Conservation (phyloP, 2,797 vertebrate species). For the Acanthopagrus latus region DNA sequence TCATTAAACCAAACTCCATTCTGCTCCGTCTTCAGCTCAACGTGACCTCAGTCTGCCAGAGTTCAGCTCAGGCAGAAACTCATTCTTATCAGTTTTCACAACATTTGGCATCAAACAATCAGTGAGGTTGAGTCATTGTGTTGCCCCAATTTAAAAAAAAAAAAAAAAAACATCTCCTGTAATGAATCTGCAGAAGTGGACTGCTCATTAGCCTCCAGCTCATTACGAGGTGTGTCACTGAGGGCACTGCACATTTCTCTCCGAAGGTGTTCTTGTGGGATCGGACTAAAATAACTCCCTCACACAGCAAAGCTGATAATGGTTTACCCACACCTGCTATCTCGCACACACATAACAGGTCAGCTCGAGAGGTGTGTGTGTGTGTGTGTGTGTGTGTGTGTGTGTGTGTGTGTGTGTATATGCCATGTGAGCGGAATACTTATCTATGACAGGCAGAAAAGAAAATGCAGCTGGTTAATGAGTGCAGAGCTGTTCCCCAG, state of each 20-base stretch:
- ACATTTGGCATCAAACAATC: slow-evolving; percentile 1
- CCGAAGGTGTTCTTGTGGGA: slow-evolving; percentile 40
- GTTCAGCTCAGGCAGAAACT: slow-evolving; percentile 15
- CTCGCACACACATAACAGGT: slow-evolving; percentile 43
- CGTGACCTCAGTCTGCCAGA: slow-evolving; percentile 28
- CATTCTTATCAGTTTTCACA: slow-evolving; percentile 25
- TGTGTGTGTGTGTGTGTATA: slow-evolving; percentile 4
- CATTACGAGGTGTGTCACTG: slow-evolving; percentile 59
- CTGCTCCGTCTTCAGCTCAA: slow-evolving; percentile 12
- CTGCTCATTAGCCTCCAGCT: slow-evolving; percentile 17
- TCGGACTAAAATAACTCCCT: slow-evolving; percentile 65
- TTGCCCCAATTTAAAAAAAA: neutral
- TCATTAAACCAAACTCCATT: slow-evolving; percentile 49
- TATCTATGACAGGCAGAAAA: slow-evolving; percentile 43
- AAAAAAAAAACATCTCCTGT: neutral
- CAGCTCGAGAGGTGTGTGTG: slow-evolving; percentile 22
- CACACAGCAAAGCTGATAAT: slow-evolving; percentile 66
- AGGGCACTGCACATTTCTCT: slow-evolving; percentile 42
- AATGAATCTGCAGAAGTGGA: slow-evolving; percentile 9
- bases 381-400: slow-evolving; percentile 24
- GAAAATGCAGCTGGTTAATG: slow-evolving; percentile 34
- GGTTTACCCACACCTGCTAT: slow-evolving; percentile 68
- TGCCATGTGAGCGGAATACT: slow-evolving; percentile 10
- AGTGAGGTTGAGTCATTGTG: slow-evolving; percentile 18
- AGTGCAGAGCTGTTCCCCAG: slow-evolving; percentile 8